phyloP scores from a whole-genome alignment of 2,888 invertebrate species.

The Drosophila trichaetosa region DNA sequence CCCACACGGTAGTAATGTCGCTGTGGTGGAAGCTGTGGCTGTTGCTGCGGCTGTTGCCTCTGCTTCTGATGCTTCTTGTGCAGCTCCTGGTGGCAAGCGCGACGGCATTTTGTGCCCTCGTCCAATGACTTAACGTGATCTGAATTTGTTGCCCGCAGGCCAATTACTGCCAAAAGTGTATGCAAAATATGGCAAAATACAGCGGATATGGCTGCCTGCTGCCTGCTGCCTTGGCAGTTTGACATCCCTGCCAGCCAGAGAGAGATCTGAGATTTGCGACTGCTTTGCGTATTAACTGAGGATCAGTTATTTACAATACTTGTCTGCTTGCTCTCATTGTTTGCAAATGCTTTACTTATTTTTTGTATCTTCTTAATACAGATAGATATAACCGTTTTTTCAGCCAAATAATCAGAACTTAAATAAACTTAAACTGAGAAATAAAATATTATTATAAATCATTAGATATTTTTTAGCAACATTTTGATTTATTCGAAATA shows the following conservation, averaged over 20 bases:
- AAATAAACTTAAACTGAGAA: neutral
- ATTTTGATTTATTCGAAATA: rapidly evolving
- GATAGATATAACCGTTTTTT: neutral
- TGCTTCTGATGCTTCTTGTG: constrained; percentile 19
- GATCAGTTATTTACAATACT: constrained; percentile 1
- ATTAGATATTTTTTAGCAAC: neutral
- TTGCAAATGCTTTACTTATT: neutral
- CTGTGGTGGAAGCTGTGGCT: constrained; percentile 54
- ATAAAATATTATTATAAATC: rapidly evolving
- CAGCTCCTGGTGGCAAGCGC: constrained; percentile 44
- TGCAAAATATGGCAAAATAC: constrained; percentile 58
- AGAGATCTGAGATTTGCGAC: constrained; percentile 11
- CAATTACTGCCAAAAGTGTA: constrained; percentile 76
- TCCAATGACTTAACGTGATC: constrained; percentile 78
- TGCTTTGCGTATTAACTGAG: neutral
- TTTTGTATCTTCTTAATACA: neutral
- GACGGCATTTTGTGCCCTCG: constrained; percentile 71
- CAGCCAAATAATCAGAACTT: neutral
- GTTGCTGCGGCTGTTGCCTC: constrained; percentile 40
- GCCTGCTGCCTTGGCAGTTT: constrained; percentile 17
- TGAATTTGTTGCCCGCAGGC: constrained; percentile 79
- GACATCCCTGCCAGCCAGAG: constrained; percentile 5
- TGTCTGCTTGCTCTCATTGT: neutral
- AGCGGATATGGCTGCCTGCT: constrained; percentile 25
- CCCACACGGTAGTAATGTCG: constrained; percentile 33